These are phyloP conservation scores for Petaurus breviceps DNA, from an alignment of 2,113 vertebrate genomes.

Conservation along the genomic window DNA sequence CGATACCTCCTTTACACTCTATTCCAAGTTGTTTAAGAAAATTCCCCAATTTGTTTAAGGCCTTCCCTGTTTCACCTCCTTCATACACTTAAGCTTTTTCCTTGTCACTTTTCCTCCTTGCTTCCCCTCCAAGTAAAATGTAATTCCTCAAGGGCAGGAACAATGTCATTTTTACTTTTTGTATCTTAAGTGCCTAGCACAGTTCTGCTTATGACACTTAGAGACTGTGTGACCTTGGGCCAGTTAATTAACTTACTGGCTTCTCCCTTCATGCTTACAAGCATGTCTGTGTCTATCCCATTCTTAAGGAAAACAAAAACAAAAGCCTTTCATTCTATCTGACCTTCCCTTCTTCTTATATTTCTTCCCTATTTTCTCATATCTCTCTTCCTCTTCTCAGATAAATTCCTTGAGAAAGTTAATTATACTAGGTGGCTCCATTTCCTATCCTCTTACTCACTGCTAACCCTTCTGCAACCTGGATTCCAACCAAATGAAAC, in stretches of 20 bases:
- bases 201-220: neutral
- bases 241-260: neutral
- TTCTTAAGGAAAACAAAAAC: too few species aligned
- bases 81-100: neutral
- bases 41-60: neutral
- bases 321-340: too few species aligned
- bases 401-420: too few species aligned
- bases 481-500: neutral
- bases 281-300: neutral
- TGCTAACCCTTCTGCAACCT: neutral
- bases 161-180: neutral
- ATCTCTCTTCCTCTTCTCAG: too few species aligned
- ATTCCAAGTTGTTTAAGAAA: neutral
- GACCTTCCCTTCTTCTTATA: too few species aligned
- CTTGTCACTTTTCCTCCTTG: neutral
- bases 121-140: neutral
- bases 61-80: neutral
- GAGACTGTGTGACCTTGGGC: neutral
- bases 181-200: neutral
- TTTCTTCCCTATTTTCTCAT: too few species aligned
- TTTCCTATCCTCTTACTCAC: neutral
- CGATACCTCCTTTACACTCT: neutral
- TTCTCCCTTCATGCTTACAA: neutral
- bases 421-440: too few species aligned
- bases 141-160: neutral